phyloP scores from a whole-genome alignment of 1,140 invertebrate species.

The Lasioglossum baleicum region DNA sequence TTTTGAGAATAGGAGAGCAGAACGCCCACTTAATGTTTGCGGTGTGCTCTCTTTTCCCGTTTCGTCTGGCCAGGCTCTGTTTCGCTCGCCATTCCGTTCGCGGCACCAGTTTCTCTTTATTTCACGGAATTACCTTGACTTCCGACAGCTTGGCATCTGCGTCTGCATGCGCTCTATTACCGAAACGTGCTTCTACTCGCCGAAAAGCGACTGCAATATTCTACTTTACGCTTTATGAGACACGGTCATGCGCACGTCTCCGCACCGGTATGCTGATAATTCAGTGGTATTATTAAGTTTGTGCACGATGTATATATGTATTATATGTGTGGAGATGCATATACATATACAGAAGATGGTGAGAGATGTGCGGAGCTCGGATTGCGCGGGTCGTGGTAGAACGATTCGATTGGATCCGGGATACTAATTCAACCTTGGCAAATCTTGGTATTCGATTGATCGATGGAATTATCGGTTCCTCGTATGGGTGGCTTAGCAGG shows the following conservation, averaged over 20 bases:
- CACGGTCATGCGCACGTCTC: neutral
- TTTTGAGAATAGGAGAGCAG: no score
- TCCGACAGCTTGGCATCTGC: neutral
- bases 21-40: no score
- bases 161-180: conserved; percentile 7
- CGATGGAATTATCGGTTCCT: conserved; percentile 37
- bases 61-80: no score
- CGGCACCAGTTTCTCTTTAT: no score
- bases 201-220: conserved; percentile 16
- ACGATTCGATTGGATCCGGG: neutral
- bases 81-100: no score
- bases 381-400: no score
- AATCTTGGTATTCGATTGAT: conserved; percentile 39
- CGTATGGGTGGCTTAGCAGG: conserved; percentile 8
- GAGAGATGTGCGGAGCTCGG: no score
- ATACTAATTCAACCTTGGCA: conserved; percentile 17
- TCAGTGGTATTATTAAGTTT: conserved; percentile 1
- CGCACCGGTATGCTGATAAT: conserved; percentile 7
- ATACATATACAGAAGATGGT: no score
- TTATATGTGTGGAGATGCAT: no score
- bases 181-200: conserved; percentile 16
- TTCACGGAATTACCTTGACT: neutral
- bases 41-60: no score
- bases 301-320: neutral
- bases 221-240: conserved; percentile 31